These are phyloP conservation scores for Dromiciops gliroides DNA, from an alignment of 2,113 vertebrate species.

Conservation along the genomic window DNA sequence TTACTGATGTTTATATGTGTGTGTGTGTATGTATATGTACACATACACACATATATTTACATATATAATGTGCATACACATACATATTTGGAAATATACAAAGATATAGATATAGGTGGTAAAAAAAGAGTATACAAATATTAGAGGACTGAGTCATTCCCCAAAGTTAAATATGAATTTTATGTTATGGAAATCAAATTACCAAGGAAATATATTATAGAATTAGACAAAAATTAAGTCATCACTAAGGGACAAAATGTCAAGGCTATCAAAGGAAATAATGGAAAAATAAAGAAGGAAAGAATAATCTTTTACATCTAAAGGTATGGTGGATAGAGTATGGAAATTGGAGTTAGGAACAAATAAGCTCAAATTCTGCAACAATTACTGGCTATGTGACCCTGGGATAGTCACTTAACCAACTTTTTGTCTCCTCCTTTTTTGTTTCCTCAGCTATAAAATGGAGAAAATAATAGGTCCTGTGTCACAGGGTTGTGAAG, in stretches of 20 bases:
- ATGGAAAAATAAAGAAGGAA: background rate
- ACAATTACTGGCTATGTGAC: background rate
- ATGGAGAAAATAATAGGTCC: background rate
- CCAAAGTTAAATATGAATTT: background rate
- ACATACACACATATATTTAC: too few relatives aligned
- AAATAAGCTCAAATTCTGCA: background rate
- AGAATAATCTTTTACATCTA: background rate
- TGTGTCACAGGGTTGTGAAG: background rate
- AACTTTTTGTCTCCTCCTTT: background rate
- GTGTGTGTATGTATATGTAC: too few relatives aligned
- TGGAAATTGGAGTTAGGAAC: background rate
- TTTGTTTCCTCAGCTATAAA: background rate
- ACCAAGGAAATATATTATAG: background rate
- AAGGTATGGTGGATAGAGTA: background rate
- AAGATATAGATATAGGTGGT: too few relatives aligned
- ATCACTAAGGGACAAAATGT: background rate
- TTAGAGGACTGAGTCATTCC: background rate
- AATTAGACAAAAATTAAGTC: background rate
- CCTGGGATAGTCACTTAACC: background rate
- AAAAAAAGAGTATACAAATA: too few relatives aligned
- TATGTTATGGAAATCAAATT: background rate
- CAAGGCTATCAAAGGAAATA: background rate
- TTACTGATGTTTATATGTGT: too few relatives aligned
- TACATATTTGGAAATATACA: too few relatives aligned
- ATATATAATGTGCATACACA: too few relatives aligned